Conservation (phyloP, 2,888 invertebrate genomes). For the Diarsia dahlii region DNA sequence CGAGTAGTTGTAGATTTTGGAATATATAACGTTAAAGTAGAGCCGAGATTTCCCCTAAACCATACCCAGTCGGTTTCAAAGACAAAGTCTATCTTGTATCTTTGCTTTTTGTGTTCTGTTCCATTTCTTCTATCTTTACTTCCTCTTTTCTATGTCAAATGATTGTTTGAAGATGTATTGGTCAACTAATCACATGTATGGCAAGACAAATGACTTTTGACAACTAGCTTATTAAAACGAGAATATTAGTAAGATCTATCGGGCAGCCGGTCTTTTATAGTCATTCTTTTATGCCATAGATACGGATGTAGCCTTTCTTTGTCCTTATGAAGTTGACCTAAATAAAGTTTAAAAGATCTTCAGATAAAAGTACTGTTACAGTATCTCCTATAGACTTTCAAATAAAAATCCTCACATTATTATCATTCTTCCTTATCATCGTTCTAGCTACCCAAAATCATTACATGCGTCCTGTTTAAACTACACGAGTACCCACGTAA, state of each 20-base stretch:
- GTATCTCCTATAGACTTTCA: neutral
- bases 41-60: neutral
- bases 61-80: neutral
- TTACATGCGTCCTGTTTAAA: slow-evolving; percentile 8
- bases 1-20: neutral
- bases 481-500: neutral
- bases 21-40: neutral
- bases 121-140: neutral
- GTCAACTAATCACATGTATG: neutral
- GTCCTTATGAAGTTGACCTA: too few relatives aligned
- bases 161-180: neutral
- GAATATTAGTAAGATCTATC: too few relatives aligned
- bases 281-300: too few relatives aligned
- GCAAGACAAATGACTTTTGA: neutral
- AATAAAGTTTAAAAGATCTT: neutral
- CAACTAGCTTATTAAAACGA: neutral
- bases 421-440: neutral
- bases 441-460: neutral
- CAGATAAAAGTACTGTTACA: neutral
- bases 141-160: neutral
- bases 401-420: neutral
- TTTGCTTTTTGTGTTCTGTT: neutral
- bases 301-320: too few relatives aligned
- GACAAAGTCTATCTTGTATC: neutral
- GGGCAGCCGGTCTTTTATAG: too few relatives aligned